Percentiles rank a stretch among this genome's conserved stretches.
These are phyloP conservation scores for Glaucidium brasilianum DNA, from an alignment of 2,113 vertebrate species.

Conservation along the genomic window DNA sequence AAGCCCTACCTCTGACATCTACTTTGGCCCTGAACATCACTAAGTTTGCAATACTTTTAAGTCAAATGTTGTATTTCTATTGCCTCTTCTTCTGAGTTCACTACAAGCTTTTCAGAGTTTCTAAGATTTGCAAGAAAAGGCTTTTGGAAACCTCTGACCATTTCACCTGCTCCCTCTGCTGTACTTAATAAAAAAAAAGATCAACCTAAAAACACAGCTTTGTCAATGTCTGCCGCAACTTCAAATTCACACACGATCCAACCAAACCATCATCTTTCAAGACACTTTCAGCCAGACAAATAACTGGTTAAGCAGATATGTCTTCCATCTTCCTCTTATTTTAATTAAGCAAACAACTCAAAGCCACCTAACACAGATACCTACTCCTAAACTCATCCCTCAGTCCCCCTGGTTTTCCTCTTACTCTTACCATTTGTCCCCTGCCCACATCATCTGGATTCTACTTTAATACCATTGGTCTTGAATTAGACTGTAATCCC, in stretches of 20 bases:
- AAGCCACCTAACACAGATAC: background rate
- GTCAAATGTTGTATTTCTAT: background rate
- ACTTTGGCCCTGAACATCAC: background rate
- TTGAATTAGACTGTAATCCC: background rate
- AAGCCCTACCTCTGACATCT: background rate
- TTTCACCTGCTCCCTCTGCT: background rate
- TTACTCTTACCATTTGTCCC: background rate
- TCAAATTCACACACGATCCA: background rate
- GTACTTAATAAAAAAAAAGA: background rate
- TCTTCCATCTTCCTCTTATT: background rate
- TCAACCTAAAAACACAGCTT: background rate
- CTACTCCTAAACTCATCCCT: background rate
- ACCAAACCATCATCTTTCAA: background rate
- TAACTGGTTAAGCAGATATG: background rate
- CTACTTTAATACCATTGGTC: background rate
- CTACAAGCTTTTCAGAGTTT: background rate
- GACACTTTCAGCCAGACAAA: background rate
- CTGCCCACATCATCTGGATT: background rate
- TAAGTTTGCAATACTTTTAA: background rate
- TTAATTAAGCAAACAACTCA: background rate
- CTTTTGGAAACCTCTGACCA: background rate
- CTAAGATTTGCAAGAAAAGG: background rate
- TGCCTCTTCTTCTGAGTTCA: background rate
- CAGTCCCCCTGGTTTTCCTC: background rate
- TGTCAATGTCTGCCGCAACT: background rate